phyloP scores from a whole-genome alignment of 2,888 invertebrate genomes.

The Cartodere bifasciata region DNA sequence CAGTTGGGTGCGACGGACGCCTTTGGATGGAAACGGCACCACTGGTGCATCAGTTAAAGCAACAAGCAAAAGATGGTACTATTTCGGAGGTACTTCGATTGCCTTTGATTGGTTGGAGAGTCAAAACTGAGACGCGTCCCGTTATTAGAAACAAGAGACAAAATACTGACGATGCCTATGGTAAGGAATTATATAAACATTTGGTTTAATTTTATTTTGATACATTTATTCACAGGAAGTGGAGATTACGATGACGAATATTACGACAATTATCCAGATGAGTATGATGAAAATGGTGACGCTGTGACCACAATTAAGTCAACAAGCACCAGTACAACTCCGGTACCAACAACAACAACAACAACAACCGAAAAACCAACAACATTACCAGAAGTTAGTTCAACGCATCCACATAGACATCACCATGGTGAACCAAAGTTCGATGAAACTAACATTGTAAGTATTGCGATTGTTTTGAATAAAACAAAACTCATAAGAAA shows the following conservation, averaged over 20 bases:
- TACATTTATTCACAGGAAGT: constrained; percentile 19
- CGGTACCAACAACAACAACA: constrained; percentile 17
- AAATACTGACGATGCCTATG: constrained; percentile 3
- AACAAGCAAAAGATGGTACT: constrained; percentile 58
- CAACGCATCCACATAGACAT: constrained; percentile 35
- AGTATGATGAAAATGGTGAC: constrained; percentile 23
- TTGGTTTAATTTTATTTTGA: neutral
- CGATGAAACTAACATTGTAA: constrained; percentile 5
- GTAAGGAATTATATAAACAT: neutral
- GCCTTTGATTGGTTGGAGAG: constrained; percentile 61
- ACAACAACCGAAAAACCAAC: constrained; percentile 10
- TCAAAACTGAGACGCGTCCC: constrained; percentile 35
- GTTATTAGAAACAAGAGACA: constrained; percentile 23
- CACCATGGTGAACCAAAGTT: constrained; percentile 33
- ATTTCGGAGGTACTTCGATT: constrained; percentile 53
- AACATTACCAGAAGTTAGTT: constrained; percentile 12
- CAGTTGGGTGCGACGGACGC: constrained; percentile 66
- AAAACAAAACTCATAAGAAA: no score
- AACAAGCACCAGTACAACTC: constrained; percentile 14
- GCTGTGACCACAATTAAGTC: constrained; percentile 14
- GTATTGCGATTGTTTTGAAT: neutral
- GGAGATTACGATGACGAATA: constrained; percentile 28
- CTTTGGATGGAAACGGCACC: constrained; percentile 54
- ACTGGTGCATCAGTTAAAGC: constrained; percentile 53
- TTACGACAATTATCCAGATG: constrained; percentile 39